Percentiles rank a stretch among this genome's conserved stretches.
These are phyloP conservation scores for Amblyornis subalaris DNA, from an alignment of 2,113 vertebrate species.

Conservation along the genomic window DNA sequence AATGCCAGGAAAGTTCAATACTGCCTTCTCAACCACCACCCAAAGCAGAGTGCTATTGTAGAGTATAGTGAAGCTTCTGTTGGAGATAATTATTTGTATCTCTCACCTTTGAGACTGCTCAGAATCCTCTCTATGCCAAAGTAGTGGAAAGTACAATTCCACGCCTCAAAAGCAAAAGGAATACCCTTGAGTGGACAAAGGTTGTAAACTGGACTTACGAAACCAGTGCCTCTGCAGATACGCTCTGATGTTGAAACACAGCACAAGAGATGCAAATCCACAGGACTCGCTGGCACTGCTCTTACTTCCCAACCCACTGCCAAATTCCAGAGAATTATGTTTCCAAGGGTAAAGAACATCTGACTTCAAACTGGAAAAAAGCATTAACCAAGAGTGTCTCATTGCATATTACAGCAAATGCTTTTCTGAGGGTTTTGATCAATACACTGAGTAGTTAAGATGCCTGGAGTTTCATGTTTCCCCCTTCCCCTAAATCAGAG, in stretches of 20 bases:
- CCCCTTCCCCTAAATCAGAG: not conserved
- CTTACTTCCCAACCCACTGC: not conserved
- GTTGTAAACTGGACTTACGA: not conserved
- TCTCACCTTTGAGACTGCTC: not conserved
- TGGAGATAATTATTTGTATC: not conserved
- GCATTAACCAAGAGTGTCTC: not conserved
- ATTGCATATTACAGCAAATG: not conserved
- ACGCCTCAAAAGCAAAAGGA: not conserved
- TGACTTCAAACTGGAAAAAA: not conserved
- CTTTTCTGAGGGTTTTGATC: not conserved
- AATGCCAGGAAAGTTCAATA: not conserved
- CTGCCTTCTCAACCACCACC: not conserved
- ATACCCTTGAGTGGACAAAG: not conserved
- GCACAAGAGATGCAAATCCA: not conserved
- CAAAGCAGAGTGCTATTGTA: not conserved
- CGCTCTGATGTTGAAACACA: rapidly evolving
- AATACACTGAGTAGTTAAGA: not conserved
- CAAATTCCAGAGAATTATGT: slow-evolving; percentile 35
- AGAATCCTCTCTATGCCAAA: not conserved
- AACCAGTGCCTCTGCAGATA: not conserved
- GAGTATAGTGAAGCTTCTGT: not conserved
- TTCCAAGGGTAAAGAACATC: slow-evolving; percentile 17
- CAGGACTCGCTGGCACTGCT: not conserved
- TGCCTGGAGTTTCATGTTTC: not conserved
- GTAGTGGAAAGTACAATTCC: not conserved